These are phyloP conservation scores for Drosophila tristis DNA, from an alignment of 1,140 invertebrate genomes.

Conservation along the genomic window DNA sequence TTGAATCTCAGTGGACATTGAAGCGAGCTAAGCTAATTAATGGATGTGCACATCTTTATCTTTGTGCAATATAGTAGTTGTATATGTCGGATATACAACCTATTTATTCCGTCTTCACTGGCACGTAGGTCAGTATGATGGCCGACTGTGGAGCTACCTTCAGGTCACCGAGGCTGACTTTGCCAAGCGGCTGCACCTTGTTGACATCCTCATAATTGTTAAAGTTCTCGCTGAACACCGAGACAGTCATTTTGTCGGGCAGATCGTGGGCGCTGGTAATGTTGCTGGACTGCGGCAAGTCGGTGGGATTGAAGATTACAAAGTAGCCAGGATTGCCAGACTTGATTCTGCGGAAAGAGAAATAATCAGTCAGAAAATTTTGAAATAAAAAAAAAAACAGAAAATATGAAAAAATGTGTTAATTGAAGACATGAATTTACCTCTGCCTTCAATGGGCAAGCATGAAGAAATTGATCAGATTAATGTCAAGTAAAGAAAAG, in stretches of 20 bases:
- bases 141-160: constrained; percentile 83
- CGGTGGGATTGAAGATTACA: constrained; percentile 87
- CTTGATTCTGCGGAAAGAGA: constrained; percentile 85
- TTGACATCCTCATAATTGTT: constrained; percentile 68
- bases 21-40: constrained; percentile 26
- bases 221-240: constrained; percentile 86
- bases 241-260: constrained; percentile 86
- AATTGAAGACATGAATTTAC: constrained; percentile 13
- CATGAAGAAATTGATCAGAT: constrained; percentile 14
- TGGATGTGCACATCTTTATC: constrained; percentile 13
- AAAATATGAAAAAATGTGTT: not conserved
- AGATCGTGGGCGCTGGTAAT: constrained; percentile 84
- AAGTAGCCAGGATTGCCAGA: constrained; percentile 89
- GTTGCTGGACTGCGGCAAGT: constrained; percentile 84
- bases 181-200: constrained; percentile 79
- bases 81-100: not conserved
- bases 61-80: constrained; percentile 19
- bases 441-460: constrained; percentile 56
- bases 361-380: not conserved
- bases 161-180: constrained; percentile 66
- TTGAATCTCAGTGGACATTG: constrained; percentile 39
- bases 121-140: constrained; percentile 85
- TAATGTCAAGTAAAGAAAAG: constrained; percentile 2
- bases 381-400: not conserved
- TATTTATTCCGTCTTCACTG: constrained; percentile 66